Conservation (phyloP, 2,113 vertebrate genomes). For the Oncorhynchus clarkii region DNA sequence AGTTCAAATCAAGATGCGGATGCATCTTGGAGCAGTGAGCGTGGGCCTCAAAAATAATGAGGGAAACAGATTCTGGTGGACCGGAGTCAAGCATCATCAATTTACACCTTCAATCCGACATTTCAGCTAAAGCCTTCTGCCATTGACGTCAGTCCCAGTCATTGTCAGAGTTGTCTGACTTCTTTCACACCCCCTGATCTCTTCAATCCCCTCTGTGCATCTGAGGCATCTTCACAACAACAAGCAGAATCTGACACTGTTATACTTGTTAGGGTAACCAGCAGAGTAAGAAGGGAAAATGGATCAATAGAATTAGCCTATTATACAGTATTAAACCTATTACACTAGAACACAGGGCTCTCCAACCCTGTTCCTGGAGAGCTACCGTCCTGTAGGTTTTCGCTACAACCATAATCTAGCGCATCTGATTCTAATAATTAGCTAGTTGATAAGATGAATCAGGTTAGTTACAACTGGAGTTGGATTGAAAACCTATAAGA, state of each 20-base stretch:
- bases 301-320: background rate
- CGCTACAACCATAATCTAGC: no score
- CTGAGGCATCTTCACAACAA: background rate
- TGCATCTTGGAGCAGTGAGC: background rate
- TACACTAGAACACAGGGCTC: no score
- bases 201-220: constrained; percentile 24
- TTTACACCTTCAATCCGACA: constrained; percentile 48
- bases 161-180: constrained; percentile 59
- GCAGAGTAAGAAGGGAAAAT: background rate
- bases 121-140: constrained; percentile 48
- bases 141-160: constrained; percentile 70
- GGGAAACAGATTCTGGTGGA: constrained; percentile 7
- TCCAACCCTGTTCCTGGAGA: no score
- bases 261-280: background rate
- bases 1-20: background rate
- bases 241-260: background rate
- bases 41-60: constrained; percentile 15
- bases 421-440: no score
- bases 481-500: no score
- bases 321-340: background rate
- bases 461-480: no score
- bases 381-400: no score
- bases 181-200: constrained; percentile 40
- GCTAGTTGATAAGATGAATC: no score
- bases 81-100: constrained; percentile 37